These are phyloP conservation scores for Paragorgia papillata DNA, from an alignment of 92 coral and sea anemone genomes.

Conservation along the genomic window DNA sequence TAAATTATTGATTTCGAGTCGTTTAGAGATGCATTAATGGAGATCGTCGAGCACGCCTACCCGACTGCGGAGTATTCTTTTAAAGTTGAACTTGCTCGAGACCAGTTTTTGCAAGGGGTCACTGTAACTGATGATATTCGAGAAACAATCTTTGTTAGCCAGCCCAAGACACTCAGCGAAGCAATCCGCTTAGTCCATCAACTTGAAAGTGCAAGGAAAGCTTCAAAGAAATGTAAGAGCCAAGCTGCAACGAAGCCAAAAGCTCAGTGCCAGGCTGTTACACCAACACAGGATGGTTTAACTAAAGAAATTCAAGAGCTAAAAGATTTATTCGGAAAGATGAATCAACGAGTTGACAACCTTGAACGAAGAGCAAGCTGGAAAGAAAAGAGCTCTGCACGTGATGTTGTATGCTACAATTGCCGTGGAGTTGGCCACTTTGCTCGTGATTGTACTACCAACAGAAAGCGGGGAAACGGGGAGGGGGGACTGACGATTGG, in stretches of 20 bases:
- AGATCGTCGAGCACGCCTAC: not conserved
- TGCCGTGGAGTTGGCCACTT: constrained; percentile 40
- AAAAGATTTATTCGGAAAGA: constrained; percentile 39
- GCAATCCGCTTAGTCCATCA: constrained; percentile 45
- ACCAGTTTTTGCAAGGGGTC: constrained; percentile 12
- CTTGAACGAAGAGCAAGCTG: constrained; percentile 39
- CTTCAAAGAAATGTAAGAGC: constrained; percentile 12
- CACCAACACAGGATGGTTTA: constrained; percentile 15
- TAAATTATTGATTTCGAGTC: constrained; percentile 13
- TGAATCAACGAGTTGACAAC: constrained; percentile 47
- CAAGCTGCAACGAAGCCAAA: constrained; percentile 5
- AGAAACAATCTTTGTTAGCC: constrained; percentile 47
- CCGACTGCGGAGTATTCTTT: constrained; percentile 43
- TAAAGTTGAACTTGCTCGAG: constrained; percentile 32
- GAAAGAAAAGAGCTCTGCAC: not conserved
- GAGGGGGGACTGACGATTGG: constrained; percentile 35
- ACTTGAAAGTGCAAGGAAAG: constrained; percentile 51
- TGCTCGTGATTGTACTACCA: constrained; percentile 35
- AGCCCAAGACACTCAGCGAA: constrained; percentile 49
- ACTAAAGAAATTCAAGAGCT: constrained; percentile 49
- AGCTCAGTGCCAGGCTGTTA: not conserved
- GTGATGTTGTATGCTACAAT: constrained; percentile 27
- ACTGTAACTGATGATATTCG: constrained; percentile 35
- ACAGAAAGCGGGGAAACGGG: constrained; percentile 34
- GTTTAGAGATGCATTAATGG: constrained; percentile 2